These are phyloP conservation scores for Aleadryas rufinucha DNA, from an alignment of 2,113 vertebrate species.

Conservation along the genomic window DNA sequence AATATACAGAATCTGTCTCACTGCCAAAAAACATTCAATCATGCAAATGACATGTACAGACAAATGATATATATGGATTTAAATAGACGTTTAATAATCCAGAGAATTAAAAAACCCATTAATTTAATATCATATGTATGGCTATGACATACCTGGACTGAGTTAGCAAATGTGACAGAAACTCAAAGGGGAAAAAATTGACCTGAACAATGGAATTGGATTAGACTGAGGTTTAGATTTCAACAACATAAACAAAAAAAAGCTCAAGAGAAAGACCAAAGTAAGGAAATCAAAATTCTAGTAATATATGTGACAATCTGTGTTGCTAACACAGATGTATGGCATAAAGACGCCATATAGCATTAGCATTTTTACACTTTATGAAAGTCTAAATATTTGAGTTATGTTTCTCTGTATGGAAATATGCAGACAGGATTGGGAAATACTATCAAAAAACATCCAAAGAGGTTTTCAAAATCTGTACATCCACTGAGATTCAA, in stretches of 20 bases:
- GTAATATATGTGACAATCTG: neutral
- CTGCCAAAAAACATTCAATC: slow-evolving; percentile 10
- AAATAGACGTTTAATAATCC: slow-evolving; percentile 13
- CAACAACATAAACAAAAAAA: neutral
- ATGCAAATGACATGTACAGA: neutral
- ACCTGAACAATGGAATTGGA: neutral
- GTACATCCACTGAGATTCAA: neutral
- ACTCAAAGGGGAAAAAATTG: neutral
- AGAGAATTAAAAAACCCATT: neutral
- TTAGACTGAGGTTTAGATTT: neutral
- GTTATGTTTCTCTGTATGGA: neutral
- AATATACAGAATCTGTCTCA: neutral
- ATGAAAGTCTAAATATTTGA: neutral
- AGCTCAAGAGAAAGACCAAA: neutral
- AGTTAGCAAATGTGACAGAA: slow-evolving; percentile 7
- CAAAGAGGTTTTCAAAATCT: neutral
- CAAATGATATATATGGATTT: slow-evolving; percentile 18
- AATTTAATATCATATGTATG: neutral
- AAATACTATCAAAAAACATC: neutral
- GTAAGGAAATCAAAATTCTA: neutral
- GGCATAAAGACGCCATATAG: neutral
- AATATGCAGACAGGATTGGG: neutral
- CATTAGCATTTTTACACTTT: neutral
- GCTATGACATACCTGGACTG: neutral
- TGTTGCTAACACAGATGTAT: neutral